Evolutionary conservation across 2,113 vertebrate genomes (phyloP).

Genomic region (Donacobius atricapilla): DNA sequence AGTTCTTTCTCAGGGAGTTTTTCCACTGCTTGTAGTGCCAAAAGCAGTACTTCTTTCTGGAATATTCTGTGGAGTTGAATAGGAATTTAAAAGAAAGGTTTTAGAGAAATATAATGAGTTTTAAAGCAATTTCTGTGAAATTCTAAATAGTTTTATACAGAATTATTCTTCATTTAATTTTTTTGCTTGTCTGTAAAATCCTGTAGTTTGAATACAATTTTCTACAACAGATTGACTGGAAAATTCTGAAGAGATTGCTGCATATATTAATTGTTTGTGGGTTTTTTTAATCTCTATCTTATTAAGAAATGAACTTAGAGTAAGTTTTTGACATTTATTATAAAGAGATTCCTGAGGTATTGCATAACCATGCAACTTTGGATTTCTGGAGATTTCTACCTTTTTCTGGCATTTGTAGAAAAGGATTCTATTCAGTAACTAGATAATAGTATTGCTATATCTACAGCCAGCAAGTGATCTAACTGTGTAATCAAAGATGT

Average conservation of each 20-base stretch:
- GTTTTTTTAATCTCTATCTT: not conserved
- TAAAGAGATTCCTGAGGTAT: not conserved
- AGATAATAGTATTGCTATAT: fast-evolving
- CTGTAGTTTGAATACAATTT: not conserved
- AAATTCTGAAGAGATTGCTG: not conserved
- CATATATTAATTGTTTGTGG: not conserved
- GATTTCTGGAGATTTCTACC: not conserved
- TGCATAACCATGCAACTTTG: not conserved
- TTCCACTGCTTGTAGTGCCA: not conserved
- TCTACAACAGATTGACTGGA: not conserved
- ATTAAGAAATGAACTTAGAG: not conserved
- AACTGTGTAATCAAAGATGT: not conserved
- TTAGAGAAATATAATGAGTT: not conserved
- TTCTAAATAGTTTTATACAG: not conserved
- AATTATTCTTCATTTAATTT: not conserved
- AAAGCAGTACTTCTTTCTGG: not conserved
- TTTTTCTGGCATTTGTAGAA: not conserved
- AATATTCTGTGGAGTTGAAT: not conserved
- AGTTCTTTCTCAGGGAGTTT: not conserved
- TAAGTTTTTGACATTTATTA: not conserved
- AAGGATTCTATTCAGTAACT: not conserved
- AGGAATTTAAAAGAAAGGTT: not conserved
- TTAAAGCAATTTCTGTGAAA: not conserved
- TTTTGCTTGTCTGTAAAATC: not conserved
- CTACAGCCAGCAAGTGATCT: fast-evolving